Evolutionary conservation across 2,797 vertebrate species (phyloP), one percentile per base, ranked within the genome.

Genomic region (Siniperca undulata): DNA sequence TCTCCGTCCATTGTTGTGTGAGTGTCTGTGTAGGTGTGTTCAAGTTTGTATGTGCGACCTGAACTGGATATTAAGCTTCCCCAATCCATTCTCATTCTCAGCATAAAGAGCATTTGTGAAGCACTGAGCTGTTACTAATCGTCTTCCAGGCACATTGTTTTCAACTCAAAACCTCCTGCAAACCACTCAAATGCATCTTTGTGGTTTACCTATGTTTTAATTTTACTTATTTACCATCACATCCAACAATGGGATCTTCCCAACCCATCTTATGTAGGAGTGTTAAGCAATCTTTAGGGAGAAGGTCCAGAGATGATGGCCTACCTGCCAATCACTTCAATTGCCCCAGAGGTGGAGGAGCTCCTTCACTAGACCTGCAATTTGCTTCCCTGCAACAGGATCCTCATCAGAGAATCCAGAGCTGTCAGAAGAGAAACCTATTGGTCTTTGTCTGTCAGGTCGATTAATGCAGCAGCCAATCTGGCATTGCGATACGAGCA

Each of bases 401-500:
- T 82, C 73, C 75, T 82, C 83, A 84, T 84, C 70, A 81, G 80
- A 88, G 62, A 76, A 85, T 53, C 84, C 73, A 22, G 66, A 80
- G 81, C 81, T 87, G 85, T 91, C 88, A 86, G 55, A 60, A 61
- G 58, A 84, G 81, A 79, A 89, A 82, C 78, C 86, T 82, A 77
- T 83, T 82, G 86, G 85, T 92, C 86, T 83, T 59, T 88, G 80
- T 86, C 88, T 89, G 90, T 94, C 90, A 83, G 86, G 64, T 88
- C 81, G 82, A 94, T 94, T 93, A 92, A 91, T 55, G 82, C 87
- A 36, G 77, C 74, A 78, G 75, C 74, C 83, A 82, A 86, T 93
- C 85, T 87, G 86, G 82, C 80, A 61, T 78, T 71, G 80, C 40
- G 8, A 92, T 82, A 80, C 56, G 80, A 74, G 68, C 56, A 67